Conservation (phyloP, 2,113 vertebrate species). For the Grammomys surdaster region DNA sequence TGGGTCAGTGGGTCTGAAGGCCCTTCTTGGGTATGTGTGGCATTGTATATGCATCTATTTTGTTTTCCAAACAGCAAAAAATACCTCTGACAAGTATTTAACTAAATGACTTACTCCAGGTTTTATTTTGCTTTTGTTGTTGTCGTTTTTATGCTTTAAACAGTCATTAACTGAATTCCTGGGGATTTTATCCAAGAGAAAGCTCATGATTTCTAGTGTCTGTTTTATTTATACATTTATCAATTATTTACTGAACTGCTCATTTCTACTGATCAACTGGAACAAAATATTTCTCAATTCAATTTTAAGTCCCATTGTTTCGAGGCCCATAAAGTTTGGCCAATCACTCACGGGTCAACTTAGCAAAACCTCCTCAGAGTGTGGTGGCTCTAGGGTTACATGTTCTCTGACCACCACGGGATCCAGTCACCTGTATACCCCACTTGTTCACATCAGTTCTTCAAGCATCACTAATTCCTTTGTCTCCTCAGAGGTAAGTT, state of each 20-base stretch:
- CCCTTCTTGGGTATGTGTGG: neutral
- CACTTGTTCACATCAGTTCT: neutral
- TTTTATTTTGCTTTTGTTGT: neutral
- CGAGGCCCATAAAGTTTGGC: neutral
- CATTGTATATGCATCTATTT: neutral
- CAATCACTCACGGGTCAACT: too few species aligned
- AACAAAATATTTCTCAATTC: neutral
- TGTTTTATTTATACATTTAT: neutral
- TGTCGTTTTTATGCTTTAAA: neutral
- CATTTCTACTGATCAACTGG: neutral
- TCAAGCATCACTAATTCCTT: neutral
- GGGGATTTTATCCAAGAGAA: neutral
- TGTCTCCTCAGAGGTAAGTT: neutral
- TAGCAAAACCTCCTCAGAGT: neutral
- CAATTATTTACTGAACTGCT: neutral
- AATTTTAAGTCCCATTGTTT: neutral
- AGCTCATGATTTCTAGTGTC: neutral
- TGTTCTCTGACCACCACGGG: neutral
- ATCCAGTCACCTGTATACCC: too few species aligned
- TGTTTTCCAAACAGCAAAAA: slow-evolving; percentile 28
- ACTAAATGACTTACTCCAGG: neutral
- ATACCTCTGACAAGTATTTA: slow-evolving; percentile 15
- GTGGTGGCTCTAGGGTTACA: too few species aligned
- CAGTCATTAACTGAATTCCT: neutral
- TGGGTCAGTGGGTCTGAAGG: neutral